phyloP scores from a whole-genome alignment of 1,140 invertebrate genomes.

The Chelonus insularis region DNA sequence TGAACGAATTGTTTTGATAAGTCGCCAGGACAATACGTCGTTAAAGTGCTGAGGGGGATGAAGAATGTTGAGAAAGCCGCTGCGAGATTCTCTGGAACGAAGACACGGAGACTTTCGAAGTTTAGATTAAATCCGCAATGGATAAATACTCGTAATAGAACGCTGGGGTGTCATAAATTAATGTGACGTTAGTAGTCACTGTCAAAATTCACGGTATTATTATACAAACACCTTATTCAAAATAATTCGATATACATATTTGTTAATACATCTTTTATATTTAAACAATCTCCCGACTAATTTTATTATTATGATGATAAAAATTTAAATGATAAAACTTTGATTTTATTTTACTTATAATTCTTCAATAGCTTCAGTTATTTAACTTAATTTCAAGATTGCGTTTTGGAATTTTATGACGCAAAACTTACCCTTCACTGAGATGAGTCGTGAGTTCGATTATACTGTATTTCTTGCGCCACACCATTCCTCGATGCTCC shows the following conservation, averaged over 20 bases:
- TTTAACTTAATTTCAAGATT: too few species aligned
- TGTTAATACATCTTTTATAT: too few species aligned
- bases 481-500: conserved; percentile 58
- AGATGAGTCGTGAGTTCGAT: conserved; percentile 24
- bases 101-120: conserved; percentile 50
- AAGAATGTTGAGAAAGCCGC: conserved; percentile 25
- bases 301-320: too few species aligned
- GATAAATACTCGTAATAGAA: conserved; percentile 63
- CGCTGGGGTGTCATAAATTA: conserved; percentile 62
- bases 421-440: background rate
- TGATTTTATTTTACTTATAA: too few species aligned
- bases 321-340: too few species aligned
- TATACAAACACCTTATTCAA: too few species aligned
- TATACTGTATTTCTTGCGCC: conserved; percentile 54
- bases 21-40: conserved; percentile 57
- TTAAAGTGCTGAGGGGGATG: conserved; percentile 42
- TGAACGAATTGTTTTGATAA: conserved; percentile 59
- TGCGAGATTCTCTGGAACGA: conserved; percentile 26
- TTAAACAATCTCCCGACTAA: too few species aligned
- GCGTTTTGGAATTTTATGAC: too few species aligned
- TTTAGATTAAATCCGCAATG: conserved; percentile 61
- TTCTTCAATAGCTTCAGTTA: too few species aligned
- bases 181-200: conserved; percentile 45
- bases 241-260: too few species aligned
- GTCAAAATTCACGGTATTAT: too few species aligned